phyloP scores from a whole-genome alignment of 2,888 invertebrate species.

The Zele albiditarsus region DNA sequence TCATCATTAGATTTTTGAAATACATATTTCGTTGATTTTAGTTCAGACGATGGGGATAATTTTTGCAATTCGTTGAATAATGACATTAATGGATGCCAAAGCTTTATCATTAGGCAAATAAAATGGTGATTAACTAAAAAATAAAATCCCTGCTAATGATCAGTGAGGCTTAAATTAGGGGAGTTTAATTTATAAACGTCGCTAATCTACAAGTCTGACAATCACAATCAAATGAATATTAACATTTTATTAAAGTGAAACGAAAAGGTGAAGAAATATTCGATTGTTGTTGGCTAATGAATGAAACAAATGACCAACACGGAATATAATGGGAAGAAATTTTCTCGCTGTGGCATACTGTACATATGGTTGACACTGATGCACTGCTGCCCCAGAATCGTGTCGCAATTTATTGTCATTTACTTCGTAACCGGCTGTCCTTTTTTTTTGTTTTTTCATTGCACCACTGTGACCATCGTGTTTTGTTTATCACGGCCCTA shows the following conservation, averaged over 20 bases:
- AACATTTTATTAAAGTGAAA: background rate
- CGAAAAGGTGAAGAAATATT: background rate
- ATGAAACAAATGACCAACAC: background rate
- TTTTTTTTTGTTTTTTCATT: constrained; percentile 20
- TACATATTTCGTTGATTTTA: too few species aligned
- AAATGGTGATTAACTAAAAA: too few species aligned
- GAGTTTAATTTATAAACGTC: too few species aligned
- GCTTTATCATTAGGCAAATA: too few species aligned
- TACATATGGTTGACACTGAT: constrained; percentile 12
- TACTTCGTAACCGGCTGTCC: background rate
- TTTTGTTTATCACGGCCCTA: background rate
- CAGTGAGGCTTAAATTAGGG: too few species aligned
- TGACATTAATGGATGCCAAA: too few species aligned
- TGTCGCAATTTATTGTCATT: constrained; percentile 42
- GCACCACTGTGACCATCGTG: background rate
- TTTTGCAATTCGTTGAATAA: too few species aligned
- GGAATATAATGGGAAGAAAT: constrained; percentile 10
- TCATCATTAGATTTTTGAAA: too few species aligned
- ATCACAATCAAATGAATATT: too few species aligned
- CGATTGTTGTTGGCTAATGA: background rate
- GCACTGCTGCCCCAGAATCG: constrained; percentile 1
- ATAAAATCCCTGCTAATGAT: too few species aligned
- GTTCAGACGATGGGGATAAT: too few species aligned
- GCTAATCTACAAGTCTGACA: too few species aligned
- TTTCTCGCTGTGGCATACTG: background rate